Evolutionary conservation across 2,797 vertebrate species (phyloP).

Genomic region (Loriculus beryllinus): DNA sequence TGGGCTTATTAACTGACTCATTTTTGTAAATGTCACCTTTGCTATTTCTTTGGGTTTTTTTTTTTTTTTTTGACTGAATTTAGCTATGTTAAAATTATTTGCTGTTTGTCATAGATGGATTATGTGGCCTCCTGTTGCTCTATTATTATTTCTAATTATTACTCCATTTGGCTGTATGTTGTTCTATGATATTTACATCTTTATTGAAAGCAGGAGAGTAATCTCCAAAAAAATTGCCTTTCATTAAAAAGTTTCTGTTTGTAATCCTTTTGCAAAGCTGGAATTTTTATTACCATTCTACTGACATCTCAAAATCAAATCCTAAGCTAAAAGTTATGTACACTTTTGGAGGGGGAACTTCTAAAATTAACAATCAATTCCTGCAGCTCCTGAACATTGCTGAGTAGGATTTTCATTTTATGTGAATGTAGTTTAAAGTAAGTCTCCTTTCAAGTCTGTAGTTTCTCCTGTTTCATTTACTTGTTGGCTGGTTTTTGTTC

Average conservation of each 20-base stretch:
- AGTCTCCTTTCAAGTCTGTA: not conserved
- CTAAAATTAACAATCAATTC: not conserved
- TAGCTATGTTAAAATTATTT: not conserved
- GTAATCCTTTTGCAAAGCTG: not conserved
- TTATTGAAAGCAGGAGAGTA: not conserved
- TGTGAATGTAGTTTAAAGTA: not conserved
- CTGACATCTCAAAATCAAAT: not conserved
- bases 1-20: not conserved
- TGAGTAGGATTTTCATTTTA: not conserved
- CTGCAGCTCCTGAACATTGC: not conserved
- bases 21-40: not conserved
- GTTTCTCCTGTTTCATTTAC: not conserved
- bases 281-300: not conserved
- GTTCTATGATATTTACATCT: not conserved
- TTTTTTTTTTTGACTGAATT: not conserved
- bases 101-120: not conserved
- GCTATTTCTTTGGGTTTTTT: not conserved
- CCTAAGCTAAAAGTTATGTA: not conserved
- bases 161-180: not conserved
- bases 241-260: not conserved
- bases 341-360: not conserved
- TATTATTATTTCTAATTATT: not conserved
- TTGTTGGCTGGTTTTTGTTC: not conserved
- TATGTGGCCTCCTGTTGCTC: not conserved
- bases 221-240: not conserved